Base-by-base conservation (phyloP, 2,113 vertebrate species). In the Aspidoscelis tigris region DNA sequence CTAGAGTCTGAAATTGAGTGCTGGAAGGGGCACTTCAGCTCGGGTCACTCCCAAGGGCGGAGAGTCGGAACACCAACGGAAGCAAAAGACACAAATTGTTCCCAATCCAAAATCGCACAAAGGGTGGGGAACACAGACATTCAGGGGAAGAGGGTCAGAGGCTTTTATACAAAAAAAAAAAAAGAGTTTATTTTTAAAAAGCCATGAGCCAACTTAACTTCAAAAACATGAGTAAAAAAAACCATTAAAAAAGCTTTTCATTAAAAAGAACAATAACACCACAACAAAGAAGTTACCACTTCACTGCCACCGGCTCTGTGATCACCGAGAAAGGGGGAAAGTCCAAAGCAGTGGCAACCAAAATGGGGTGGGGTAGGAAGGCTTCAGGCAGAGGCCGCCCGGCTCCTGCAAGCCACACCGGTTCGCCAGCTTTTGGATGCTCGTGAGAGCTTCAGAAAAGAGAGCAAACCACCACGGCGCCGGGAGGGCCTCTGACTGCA, bases 291-390 rank as follows among this genome's bases (percentile, higher is more conserved):
- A 58, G 58, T 9, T 55, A 26, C 9, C 72, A 70, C 80, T 86
- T 86, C 85, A 86, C 76, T 26, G 73, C 65, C 76, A 86, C 85
- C 85, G 85, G 55, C 8, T 75, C 10, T 22, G 64, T 43, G 39
- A 68, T 41, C 55, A 20, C 41, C 0, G 0, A 66, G 70, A 10
- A 12, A 20, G 26, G 21, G 10, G n/a, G 10, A 6, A 61, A 4
- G 14, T 61, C 14, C 58, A 61, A 61, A 61, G 58, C 58, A 61
- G 58, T 16, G 14, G 18, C 58, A 16, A 16, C 58, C 58, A 61
- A 61, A 4, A 16, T 2, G 58, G 58, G 58, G 14, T 4, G 14
- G 58, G 58, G 18, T 9, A 55, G 55, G 55, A 16, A 61, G 58
- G 58, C 14, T 4, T 12, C 58, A 16, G 4, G 58, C 14, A 18